Percentiles rank a stretch among this genome's conserved stretches.
phyloP scores from a whole-genome alignment of 2,113 vertebrate genomes.

The Vanacampus margaritifer region DNA sequence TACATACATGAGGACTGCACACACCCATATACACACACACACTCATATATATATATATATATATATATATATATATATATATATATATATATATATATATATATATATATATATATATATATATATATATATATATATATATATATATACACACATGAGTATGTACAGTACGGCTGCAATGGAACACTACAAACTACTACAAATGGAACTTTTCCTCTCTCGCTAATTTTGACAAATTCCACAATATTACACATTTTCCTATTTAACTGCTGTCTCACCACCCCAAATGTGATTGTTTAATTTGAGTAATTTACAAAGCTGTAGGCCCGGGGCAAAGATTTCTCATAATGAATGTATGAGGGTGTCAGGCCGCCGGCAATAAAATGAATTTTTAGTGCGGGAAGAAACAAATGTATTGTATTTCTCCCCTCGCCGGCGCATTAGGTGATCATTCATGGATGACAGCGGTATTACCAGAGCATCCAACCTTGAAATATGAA shows the following conservation, averaged over 20 bases:
- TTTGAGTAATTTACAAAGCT: conserved; percentile 3
- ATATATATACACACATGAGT: too few species aligned
- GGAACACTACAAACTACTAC: too few species aligned
- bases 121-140: too few species aligned
- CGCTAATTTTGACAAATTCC: not conserved
- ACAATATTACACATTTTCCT: not conserved
- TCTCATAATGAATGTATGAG: conserved; percentile 1
- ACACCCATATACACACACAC: too few species aligned
- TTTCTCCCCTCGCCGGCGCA: conserved; percentile 6
- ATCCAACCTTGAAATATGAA: conserved; percentile 10
- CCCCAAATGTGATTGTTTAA: not conserved
- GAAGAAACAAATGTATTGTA: not conserved
- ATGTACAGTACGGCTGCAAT: too few species aligned
- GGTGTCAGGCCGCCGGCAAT: conserved; percentile 3
- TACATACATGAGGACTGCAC: too few species aligned
- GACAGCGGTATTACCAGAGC: conserved; percentile 14
- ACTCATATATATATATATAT: too few species aligned
- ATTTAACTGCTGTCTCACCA: not conserved
- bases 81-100: too few species aligned
- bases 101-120: too few species aligned
- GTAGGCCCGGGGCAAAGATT: conserved; percentile 2
- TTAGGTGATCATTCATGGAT: conserved; percentile 24
- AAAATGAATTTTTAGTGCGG: conserved; percentile 18
- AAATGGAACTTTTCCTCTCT: not conserved
- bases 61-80: too few species aligned